Conservation (phyloP, 2,113 vertebrate species). For the Phainopepla nitens region DNA sequence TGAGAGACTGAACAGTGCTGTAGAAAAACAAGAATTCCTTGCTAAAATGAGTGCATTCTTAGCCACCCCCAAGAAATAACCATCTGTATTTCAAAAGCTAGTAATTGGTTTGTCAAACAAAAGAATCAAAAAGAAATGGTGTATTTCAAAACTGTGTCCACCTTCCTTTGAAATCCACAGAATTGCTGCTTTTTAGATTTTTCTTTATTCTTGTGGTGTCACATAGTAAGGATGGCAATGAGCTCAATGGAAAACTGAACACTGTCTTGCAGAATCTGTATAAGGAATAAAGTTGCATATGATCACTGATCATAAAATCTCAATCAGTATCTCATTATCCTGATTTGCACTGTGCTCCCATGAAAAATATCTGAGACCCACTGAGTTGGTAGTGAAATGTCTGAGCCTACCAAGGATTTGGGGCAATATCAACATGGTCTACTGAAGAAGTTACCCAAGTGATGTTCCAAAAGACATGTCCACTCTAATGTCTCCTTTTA, state of each 20-base stretch:
- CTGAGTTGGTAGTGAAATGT: neutral
- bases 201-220: neutral
- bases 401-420: conserved; percentile 11
- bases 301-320: neutral
- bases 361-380: neutral
- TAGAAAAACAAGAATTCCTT: neutral
- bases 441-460: neutral
- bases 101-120: neutral
- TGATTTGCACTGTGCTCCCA: neutral
- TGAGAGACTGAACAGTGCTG: neutral
- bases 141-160: neutral
- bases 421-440: neutral
- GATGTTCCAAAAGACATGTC: neutral
- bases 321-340: neutral
- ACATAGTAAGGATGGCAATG: neutral
- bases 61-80: neutral
- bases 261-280: neutral
- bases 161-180: neutral
- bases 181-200: neutral
- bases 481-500: neutral
- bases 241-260: neutral
- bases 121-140: neutral
- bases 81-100: neutral
- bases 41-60: neutral
- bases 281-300: neutral